Conservation (phyloP, 1,140 invertebrate genomes). For the Pygmarrhopalites habei region DNA sequence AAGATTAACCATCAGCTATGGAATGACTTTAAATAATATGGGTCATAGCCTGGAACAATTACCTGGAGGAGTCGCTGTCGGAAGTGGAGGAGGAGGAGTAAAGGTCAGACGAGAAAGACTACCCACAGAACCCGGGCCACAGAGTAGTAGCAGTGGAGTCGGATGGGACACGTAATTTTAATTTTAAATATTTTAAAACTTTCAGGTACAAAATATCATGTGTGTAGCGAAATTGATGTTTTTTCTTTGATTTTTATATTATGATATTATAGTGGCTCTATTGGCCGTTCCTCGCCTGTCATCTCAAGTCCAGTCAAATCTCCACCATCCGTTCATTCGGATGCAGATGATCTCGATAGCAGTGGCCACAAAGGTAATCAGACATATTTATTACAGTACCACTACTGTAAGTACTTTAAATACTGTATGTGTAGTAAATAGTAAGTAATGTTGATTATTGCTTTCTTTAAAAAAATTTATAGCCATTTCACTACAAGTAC, state of each 20-base stretch:
- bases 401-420: too few relatives aligned
- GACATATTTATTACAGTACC: too few relatives aligned
- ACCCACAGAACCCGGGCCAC: conserved; percentile 61
- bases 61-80: not conserved
- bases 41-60: conserved; percentile 34
- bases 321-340: conserved; percentile 6
- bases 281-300: conserved; percentile 15
- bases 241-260: too few relatives aligned
- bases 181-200: too few relatives aligned
- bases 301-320: conserved; percentile 29
- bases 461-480: too few relatives aligned
- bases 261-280: not conserved
- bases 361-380: conserved; percentile 3
- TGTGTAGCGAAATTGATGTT: too few relatives aligned
- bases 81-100: conserved; percentile 10
- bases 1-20: too few relatives aligned
- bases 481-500: conserved; percentile 55
- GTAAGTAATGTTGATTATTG: too few relatives aligned
- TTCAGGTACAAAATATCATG: too few relatives aligned
- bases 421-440: too few relatives aligned
- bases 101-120: conserved; percentile 51
- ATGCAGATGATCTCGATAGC: conserved; percentile 51
- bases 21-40: not conserved
- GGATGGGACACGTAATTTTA: too few relatives aligned
- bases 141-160: conserved; percentile 35